Evolutionary conservation across 2,797 vertebrate genomes (phyloP).

Genomic region (Tolypeutes matacus): DNA sequence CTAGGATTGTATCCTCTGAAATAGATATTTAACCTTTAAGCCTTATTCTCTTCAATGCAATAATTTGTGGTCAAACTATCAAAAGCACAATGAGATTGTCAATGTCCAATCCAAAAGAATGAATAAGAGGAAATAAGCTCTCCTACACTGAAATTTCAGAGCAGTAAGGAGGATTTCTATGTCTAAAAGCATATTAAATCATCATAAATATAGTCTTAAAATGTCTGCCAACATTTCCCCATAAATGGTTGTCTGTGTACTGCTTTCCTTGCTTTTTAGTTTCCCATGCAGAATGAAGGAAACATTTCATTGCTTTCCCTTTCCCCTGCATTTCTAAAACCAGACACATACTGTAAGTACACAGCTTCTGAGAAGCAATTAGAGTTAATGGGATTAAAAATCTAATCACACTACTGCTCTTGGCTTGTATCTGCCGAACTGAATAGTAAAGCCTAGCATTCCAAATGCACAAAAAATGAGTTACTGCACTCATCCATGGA

Average conservation of each 20-base stretch:
- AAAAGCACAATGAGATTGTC: constrained; percentile 34
- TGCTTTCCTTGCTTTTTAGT: not conserved
- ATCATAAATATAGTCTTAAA: not conserved
- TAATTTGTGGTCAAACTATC: constrained; percentile 48
- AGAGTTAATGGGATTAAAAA: constrained; percentile 81
- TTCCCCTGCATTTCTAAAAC: constrained; percentile 65
- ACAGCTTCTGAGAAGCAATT: constrained; percentile 80
- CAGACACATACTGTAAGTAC: constrained; percentile 76
- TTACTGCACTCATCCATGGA: constrained; percentile 32
- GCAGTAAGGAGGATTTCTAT: not conserved
- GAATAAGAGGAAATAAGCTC: not conserved
- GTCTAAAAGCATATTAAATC: not conserved
- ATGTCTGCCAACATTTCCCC: not conserved
- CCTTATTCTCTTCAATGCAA: constrained; percentile 40
- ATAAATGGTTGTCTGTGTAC: not conserved
- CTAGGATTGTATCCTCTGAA: constrained; percentile 51
- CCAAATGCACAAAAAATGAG: constrained; percentile 72
- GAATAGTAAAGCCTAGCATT: constrained; percentile 39
- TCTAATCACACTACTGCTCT: constrained; percentile 74
- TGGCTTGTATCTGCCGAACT: constrained; percentile 66
- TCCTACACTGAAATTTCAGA: constrained; percentile 42
- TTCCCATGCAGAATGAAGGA: constrained; percentile 47
- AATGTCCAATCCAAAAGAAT: constrained; percentile 32
- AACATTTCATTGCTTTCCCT: constrained; percentile 57
- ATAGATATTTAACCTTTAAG: constrained; percentile 44